These are phyloP conservation scores for Hirtodrosophila cameraria DNA, from an alignment of 2,888 invertebrate genomes.

Conservation along the genomic window DNA sequence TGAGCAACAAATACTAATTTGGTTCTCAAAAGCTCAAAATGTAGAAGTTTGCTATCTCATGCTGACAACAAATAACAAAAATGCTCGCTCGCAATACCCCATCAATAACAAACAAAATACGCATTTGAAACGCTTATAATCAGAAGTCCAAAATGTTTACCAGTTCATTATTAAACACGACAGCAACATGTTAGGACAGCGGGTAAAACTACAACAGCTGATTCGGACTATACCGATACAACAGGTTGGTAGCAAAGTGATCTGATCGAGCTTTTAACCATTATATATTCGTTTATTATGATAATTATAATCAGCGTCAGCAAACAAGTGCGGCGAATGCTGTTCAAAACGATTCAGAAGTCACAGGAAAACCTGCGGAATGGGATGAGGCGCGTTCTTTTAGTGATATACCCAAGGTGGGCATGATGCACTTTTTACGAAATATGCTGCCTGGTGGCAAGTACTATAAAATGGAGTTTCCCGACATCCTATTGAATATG, in stretches of 20 bases:
- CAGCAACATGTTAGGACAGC: conserved; percentile 44
- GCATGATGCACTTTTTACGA: conserved; percentile 28
- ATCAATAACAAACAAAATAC: background rate
- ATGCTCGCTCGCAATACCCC: background rate
- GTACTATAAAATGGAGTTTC: conserved; percentile 53
- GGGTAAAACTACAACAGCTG: conserved; percentile 20
- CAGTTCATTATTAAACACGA: conserved; percentile 11
- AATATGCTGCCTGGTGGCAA: conserved; percentile 68
- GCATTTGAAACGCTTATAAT: conserved; percentile 9
- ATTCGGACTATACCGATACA: conserved; percentile 24
- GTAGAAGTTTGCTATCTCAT: background rate
- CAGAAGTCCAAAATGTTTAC: background rate
- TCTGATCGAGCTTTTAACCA: too few relatives aligned
- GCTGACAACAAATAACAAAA: background rate
- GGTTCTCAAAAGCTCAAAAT: background rate
- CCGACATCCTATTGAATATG: conserved; percentile 49
- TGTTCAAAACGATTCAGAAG: conserved; percentile 6
- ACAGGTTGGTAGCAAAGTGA: conserved; percentile 46
- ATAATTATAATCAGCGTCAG: conserved; percentile 40
- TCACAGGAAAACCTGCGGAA: conserved; percentile 28
- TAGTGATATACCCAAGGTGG: conserved; percentile 62
- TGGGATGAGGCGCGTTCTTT: conserved; percentile 71
- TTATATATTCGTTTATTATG: background rate
- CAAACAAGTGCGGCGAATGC: conserved; percentile 41
- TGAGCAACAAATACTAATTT: too few relatives aligned